phyloP scores from a whole-genome alignment of 23 tunicate species.

The Ciona savignyi region DNA sequence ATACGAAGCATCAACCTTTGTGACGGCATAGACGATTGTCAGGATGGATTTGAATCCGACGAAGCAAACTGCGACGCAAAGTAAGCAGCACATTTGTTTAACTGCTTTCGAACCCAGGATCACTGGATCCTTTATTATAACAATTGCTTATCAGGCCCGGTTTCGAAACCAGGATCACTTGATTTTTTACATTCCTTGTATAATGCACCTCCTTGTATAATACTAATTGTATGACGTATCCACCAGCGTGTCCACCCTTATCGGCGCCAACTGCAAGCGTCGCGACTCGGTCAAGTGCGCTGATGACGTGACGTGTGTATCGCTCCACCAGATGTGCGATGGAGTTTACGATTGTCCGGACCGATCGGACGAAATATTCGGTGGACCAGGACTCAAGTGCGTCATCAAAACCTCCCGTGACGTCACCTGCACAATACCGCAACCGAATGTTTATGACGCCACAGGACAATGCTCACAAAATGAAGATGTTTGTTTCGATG shows the following conservation, averaged over 20 bases:
- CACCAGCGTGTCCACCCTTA: not conserved
- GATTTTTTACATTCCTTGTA: too few relatives aligned
- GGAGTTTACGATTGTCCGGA: conserved; percentile 61
- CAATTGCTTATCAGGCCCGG: too few relatives aligned
- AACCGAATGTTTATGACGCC: conserved; percentile 20
- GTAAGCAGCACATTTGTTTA: too few relatives aligned
- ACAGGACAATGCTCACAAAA: conserved; percentile 26
- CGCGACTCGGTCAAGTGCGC: conserved; percentile 34
- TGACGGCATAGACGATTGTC: not conserved
- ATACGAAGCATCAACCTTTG: not conserved
- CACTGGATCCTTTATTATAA: too few relatives aligned
- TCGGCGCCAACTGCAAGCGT: conserved; percentile 9
- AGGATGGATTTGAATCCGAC: not conserved
- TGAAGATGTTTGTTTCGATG: conserved; percentile 48
- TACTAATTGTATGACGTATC: too few relatives aligned
- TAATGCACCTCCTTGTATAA: too few relatives aligned
- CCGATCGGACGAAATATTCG: conserved; percentile 32
- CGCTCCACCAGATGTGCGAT: conserved; percentile 30
- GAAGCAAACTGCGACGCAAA: not conserved
- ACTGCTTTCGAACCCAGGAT: too few relatives aligned
- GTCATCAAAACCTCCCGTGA: conserved; percentile 10
- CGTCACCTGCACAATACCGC: conserved; percentile 43
- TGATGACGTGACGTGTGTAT: conserved; percentile 15
- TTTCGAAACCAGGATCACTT: too few relatives aligned
- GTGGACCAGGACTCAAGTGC: conserved; percentile 74